These are phyloP conservation scores for Heterodera filipjevi DNA, from an alignment of 2,888 invertebrate species.

Conservation along the genomic window DNA sequence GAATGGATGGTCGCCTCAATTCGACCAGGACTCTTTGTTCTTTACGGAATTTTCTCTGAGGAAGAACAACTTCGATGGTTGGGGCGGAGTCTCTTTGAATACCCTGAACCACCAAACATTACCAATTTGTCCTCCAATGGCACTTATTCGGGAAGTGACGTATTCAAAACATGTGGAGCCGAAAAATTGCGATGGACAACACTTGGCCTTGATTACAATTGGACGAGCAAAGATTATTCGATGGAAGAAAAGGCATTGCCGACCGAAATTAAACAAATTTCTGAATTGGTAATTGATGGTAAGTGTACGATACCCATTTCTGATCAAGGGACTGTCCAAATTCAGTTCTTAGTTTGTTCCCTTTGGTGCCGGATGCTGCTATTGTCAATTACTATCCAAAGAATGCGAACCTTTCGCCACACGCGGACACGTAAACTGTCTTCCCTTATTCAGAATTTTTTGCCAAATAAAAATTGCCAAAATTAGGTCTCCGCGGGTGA, in stretches of 20 bases:
- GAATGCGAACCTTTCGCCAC: slow-evolving; percentile 88
- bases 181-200: slow-evolving; percentile 85
- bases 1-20: slow-evolving; percentile 18
- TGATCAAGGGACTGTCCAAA: neutral
- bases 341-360: slow-evolving; percentile 58
- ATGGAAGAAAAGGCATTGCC: slow-evolving; percentile 53
- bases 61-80: slow-evolving; percentile 66
- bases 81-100: slow-evolving; percentile 65
- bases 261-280: slow-evolving; percentile 49
- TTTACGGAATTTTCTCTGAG: slow-evolving; percentile 57
- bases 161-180: slow-evolving; percentile 50
- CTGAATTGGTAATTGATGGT: slow-evolving; percentile 68
- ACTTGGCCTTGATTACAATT: slow-evolving; percentile 94
- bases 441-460: too few species aligned
- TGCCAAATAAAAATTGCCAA: too few species aligned
- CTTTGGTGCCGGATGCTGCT: slow-evolving; percentile 84
- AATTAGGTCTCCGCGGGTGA: too few species aligned
- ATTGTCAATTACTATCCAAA: slow-evolving; percentile 94
- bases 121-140: slow-evolving; percentile 67
- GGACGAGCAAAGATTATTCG: slow-evolving; percentile 84
- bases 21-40: slow-evolving; percentile 49
- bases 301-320: neutral
- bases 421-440: slow-evolving; percentile 74
- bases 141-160: slow-evolving; percentile 37
- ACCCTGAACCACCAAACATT: slow-evolving; percentile 65